phyloP scores from a whole-genome alignment of 2,113 vertebrate species.

The Oncorhynchus gorbuscha region DNA sequence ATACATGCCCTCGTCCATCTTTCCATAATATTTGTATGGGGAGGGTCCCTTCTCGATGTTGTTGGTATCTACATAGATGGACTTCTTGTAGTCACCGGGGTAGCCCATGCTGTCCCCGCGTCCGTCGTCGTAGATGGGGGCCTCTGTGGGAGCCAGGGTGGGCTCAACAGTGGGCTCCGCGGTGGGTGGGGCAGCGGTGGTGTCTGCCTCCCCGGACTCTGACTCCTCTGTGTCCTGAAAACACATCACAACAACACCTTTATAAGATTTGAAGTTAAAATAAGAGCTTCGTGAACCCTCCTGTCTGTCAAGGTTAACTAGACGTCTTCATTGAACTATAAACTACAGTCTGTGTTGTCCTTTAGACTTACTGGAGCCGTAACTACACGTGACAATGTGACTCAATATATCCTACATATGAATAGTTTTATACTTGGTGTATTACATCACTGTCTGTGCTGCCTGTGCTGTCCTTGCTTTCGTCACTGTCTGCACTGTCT shows the following conservation, averaged over 20 bases:
- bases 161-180: conserved; percentile 19
- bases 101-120: conserved; percentile 73
- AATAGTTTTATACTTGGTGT: background rate
- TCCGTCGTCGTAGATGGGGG: conserved; percentile 45
- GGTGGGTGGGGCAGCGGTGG: conserved; percentile 39
- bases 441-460: conserved; percentile 27
- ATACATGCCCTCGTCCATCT: conserved; percentile 33
- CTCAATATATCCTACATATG: background rate
- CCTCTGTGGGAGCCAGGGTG: conserved; percentile 45
- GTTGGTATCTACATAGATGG: conserved; percentile 65
- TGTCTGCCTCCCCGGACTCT: conserved; percentile 63
- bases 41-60: conserved; percentile 39
- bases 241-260: background rate
- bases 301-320: too few relatives aligned
- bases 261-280: background rate
- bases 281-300: too few relatives aligned
- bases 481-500: conserved; percentile 48
- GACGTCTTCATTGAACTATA: background rate
- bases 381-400: background rate
- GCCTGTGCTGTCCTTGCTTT: conserved; percentile 49
- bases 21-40: conserved; percentile 69
- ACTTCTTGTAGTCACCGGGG: conserved; percentile 70
- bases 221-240: conserved; percentile 68
- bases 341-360: too few relatives aligned
- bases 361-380: background rate